phyloP scores from a whole-genome alignment of 2,113 vertebrate species.

The Corythornis madagascariensis region DNA sequence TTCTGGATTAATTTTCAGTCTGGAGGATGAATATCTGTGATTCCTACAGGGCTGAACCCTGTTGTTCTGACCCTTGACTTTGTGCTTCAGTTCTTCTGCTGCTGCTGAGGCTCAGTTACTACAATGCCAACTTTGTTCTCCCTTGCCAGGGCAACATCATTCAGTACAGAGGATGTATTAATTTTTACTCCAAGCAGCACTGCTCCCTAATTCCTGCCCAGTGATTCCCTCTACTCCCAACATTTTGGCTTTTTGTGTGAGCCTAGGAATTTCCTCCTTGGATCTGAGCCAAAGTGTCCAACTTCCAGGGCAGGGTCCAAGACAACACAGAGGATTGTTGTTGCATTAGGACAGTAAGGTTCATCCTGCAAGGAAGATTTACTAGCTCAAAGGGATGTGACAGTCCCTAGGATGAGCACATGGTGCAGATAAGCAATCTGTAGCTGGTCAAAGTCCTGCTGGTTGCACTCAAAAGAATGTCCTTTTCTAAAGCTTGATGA shows the following conservation, averaged over 20 bases:
- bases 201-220: background rate
- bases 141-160: background rate
- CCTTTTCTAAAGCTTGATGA: background rate
- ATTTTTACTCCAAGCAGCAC: background rate
- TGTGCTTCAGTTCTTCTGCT: background rate
- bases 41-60: background rate
- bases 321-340: no score
- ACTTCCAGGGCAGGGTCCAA: background rate
- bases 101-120: background rate
- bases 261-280: background rate
- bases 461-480: background rate
- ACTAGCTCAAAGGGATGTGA: background rate
- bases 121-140: slow-evolving; percentile 33
- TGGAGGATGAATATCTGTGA: background rate
- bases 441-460: background rate
- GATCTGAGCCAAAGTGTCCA: background rate
- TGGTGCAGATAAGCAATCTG: background rate
- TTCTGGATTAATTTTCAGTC: background rate
- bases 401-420: background rate
- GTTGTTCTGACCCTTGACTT: slow-evolving; percentile 17
- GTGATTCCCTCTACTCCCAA: background rate
- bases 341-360: background rate
- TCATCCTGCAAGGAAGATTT: background rate
- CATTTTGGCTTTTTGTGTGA: background rate
- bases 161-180: background rate